Evolutionary conservation across 1,140 invertebrate genomes (phyloP).

Genomic region (Hycleus cichorii): DNA sequence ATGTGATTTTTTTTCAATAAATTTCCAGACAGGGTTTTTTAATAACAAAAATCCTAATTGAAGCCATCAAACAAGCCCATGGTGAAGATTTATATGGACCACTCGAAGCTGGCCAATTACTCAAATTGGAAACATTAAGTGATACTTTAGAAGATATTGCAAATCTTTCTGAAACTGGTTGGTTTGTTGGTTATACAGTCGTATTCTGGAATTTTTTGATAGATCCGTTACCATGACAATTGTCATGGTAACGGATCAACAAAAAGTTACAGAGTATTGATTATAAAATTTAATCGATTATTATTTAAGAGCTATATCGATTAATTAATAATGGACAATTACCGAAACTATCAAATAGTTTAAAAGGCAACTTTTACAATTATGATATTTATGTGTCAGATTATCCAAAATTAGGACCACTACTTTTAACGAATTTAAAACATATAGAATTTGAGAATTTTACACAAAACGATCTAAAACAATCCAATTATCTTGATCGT

Average conservation of each 20-base stretch:
- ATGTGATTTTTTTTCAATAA: too few relatives aligned
- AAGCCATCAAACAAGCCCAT: conserved; percentile 41
- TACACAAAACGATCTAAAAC: conserved; percentile 21
- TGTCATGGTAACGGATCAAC: too few relatives aligned
- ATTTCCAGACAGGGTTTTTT: conserved; percentile 40
- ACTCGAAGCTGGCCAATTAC: conserved; percentile 43
- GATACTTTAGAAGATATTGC: conserved; percentile 45
- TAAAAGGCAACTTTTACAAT: conserved; percentile 28
- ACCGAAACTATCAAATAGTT: not conserved
- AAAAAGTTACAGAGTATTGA: not conserved
- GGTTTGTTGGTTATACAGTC: conserved; percentile 2
- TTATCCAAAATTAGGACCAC: conserved; percentile 32
- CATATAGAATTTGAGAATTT: conserved; percentile 34
- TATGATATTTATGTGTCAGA: conserved; percentile 35
- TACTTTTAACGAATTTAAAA: conserved; percentile 29
- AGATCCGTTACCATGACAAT: too few relatives aligned
- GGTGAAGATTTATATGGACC: conserved; percentile 39
- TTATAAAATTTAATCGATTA: not conserved
- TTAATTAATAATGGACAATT: not conserved
- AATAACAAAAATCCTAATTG: conserved; percentile 44
- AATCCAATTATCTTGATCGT: conserved; percentile 27
- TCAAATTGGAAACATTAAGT: conserved; percentile 41
- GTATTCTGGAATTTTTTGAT: too few relatives aligned
- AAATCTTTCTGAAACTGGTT: conserved; percentile 43
- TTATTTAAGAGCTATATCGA: conserved; percentile 5